Base-by-base conservation (phyloP, 2,888 invertebrate species). In the Odontocolon sp. region DNA sequence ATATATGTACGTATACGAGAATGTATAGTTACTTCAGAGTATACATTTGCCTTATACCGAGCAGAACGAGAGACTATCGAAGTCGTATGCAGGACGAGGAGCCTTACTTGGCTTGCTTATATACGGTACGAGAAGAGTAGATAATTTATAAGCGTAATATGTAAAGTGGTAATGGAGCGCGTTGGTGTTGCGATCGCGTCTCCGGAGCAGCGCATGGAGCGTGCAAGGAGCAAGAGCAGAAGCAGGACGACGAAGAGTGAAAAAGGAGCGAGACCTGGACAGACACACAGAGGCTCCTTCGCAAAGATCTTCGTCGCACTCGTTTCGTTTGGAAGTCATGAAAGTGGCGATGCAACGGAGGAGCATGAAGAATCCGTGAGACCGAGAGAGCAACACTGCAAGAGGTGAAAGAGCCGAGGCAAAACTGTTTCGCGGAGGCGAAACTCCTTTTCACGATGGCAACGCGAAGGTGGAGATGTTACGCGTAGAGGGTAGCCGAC, bases 81-180 rank as follows among this genome's bases (percentile, higher is more conserved):
- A 68, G 68, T 57, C 38, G 59, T 69, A 59, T 69, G 21, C 31
- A 50, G 68, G n/a, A 38, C 68, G 8, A 40, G 57, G 52, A 70
- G 54, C 77, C 74, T 69, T 79, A 79, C 72, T 78, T 78, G 69
- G 59, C 54, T 42, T 42, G 69, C 40, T n/a, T n/a, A 31, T 68
- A 59, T 56, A 45, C 77, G 57, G 52, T 31, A 50, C 36, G 42
- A 45, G 42, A 67, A 54, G 64, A 73, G 68, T 73, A 78, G 78
- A 80, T 86, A 85, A 87, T 86, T 86, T 86, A 87, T 86, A 86
- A 86, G 86, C 85, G 85, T 87, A 87, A 86, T 86, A 87, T 87
- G 87, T 87, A 87, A 87, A 87, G 86, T 86, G 86, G 85, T 85
- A 87, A 87, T 87, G 86, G 86, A 86, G 81, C 82, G 83, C 78